Evolutionary conservation across 2,797 vertebrate genomes (phyloP).

Genomic region (Austrolebias charrua): DNA sequence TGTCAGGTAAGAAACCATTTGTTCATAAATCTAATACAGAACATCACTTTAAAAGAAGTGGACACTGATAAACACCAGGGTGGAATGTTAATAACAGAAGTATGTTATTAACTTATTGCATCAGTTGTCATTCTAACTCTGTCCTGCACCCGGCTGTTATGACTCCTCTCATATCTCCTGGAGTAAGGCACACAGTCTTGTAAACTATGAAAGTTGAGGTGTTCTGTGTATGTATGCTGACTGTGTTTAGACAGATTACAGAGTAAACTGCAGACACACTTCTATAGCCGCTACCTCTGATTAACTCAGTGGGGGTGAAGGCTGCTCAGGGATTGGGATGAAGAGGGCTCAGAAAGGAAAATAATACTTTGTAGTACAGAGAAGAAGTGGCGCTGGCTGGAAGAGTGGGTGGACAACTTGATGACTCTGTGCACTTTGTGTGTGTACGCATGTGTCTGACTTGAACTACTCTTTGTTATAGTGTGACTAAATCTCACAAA

Average conservation of each 20-base stretch:
- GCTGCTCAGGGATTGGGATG: conserved; percentile 43
- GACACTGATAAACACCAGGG: no score
- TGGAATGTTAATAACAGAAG: no score
- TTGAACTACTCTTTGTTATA: conserved; percentile 20
- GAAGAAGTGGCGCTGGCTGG: conserved; percentile 30
- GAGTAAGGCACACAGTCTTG: conserved; percentile 26
- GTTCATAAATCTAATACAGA: no score
- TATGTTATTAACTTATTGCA: no score
- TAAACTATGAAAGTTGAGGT: conserved; percentile 32
- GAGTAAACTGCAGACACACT: conserved; percentile 42
- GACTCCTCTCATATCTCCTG: conserved; percentile 11
- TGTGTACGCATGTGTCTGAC: conserved; percentile 11
- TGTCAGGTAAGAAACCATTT: no score
- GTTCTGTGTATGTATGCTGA: conserved; percentile 16
- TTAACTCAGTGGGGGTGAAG: conserved; percentile 64
- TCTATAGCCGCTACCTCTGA: conserved; percentile 57
- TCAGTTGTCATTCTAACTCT: no score
- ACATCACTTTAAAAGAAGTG: no score
- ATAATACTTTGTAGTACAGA: conserved; percentile 59
- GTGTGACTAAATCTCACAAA: conserved; percentile 4
- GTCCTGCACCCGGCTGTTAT: no score
- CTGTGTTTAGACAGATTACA: conserved; percentile 55
- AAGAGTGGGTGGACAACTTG: conserved; percentile 52
- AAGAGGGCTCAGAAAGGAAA: conserved; percentile 50
- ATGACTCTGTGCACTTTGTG: conserved; percentile 36